Conservation (phyloP, 2,797 vertebrate species). For the Siniperca undulata region DNA sequence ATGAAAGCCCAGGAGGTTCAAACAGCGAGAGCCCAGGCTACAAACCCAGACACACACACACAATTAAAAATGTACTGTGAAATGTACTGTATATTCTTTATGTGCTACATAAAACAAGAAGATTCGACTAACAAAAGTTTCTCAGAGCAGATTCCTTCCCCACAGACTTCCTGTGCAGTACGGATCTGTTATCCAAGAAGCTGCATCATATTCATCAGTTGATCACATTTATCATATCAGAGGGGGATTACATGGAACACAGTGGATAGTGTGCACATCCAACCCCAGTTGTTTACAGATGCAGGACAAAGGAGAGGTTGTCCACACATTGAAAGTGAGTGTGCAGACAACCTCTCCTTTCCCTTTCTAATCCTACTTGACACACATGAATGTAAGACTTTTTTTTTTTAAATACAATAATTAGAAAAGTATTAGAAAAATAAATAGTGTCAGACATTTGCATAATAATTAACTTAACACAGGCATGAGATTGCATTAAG, state of each 20-base stretch:
- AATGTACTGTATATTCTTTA: not conserved
- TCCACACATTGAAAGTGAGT: too few species aligned
- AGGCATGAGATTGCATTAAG: not conserved
- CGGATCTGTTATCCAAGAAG: not conserved
- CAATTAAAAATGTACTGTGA: constrained; percentile 35
- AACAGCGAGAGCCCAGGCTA: constrained; percentile 94
- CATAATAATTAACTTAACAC: not conserved
- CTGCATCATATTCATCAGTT: not conserved
- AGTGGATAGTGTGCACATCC: not conserved
- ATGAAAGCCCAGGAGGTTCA: constrained; percentile 95
- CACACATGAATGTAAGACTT: not conserved
- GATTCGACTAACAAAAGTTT: not conserved
- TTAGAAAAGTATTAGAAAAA: not conserved
- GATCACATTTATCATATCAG: not conserved
- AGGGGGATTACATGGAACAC: not conserved
- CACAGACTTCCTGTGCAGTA: not conserved
- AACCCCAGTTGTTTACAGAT: not conserved
- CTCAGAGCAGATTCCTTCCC: not conserved
- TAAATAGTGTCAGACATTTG: not conserved
- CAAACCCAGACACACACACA: constrained; percentile 50
- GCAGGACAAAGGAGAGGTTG: too few species aligned
- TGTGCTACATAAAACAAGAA: not conserved
- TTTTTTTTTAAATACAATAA: not conserved
- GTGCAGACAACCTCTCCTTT: too few species aligned
- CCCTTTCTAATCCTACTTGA: not conserved